A percentile compares a stretch with the other conserved stretches of the same genome.
phyloP scores from a whole-genome alignment of 2,888 invertebrate species.

The Luperina testacea region DNA sequence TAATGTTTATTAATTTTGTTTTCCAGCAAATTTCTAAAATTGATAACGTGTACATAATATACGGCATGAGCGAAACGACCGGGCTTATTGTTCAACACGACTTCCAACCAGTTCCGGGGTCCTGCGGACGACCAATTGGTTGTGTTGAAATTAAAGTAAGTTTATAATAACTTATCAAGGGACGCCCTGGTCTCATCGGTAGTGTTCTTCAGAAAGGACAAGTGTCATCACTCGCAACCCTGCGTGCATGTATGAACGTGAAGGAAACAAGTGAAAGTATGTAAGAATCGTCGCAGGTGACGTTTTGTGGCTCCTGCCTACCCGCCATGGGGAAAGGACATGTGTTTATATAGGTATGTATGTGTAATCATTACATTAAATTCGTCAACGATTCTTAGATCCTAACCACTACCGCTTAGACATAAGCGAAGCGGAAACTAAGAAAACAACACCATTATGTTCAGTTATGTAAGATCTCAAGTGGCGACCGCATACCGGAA shows the following conservation, averaged over 20 bases:
- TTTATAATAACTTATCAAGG: constrained; percentile 4
- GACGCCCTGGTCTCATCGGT: background rate
- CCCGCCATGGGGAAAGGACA: background rate
- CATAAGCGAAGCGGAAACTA: background rate
- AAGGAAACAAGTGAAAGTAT: background rate
- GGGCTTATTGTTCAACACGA: constrained; percentile 65
- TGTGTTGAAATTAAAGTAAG: constrained; percentile 74
- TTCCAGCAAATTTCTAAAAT: constrained; percentile 71
- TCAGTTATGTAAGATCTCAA: no score
- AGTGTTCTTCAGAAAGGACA: background rate
- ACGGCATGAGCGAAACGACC: constrained; percentile 78
- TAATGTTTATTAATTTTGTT: background rate
- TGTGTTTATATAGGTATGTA: background rate
- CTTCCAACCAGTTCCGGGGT: constrained; percentile 46
- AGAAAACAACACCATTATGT: no score
- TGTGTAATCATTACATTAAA: background rate
- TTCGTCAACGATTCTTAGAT: background rate
- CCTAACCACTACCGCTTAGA: background rate
- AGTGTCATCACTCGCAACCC: background rate
- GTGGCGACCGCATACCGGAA: no score
- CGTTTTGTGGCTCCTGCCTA: background rate
- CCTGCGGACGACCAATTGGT: constrained; percentile 70
- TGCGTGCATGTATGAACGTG: background rate
- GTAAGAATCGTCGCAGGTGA: background rate
- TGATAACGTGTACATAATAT: constrained; percentile 66